These are phyloP conservation scores for Brachyptera risi DNA, from an alignment of 2,888 invertebrate genomes.

Conservation along the genomic window DNA sequence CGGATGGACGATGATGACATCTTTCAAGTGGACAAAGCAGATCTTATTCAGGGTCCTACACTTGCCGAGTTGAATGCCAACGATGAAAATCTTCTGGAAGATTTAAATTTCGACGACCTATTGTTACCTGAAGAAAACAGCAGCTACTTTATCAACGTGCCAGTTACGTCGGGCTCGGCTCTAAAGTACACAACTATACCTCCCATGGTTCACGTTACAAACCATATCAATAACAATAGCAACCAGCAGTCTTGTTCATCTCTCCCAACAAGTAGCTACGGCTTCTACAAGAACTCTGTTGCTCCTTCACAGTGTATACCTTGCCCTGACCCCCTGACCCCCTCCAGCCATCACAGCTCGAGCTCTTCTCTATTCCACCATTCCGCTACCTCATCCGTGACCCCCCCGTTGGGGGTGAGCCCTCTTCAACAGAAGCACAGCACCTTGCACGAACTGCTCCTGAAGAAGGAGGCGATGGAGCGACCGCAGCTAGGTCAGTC, in stretches of 20 bases:
- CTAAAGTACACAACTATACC: conserved; percentile 33
- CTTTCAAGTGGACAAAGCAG: conserved; percentile 71
- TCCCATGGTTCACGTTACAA: conserved; percentile 31
- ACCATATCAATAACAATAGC: conserved; percentile 33
- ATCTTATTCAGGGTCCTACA: conserved; percentile 77
- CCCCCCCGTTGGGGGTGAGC: conserved; percentile 40
- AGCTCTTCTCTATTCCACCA: conserved; percentile 50
- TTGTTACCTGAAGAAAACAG: conserved; percentile 64
- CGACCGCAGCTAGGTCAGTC: conserved; percentile 58
- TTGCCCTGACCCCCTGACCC: conserved; percentile 54
- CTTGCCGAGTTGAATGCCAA: conserved; percentile 82
- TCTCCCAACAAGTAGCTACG: conserved; percentile 40
- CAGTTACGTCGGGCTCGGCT: conserved; percentile 35
- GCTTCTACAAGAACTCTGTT: conserved; percentile 42
- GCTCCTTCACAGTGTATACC: conserved; percentile 52
- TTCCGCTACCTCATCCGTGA: conserved; percentile 39
- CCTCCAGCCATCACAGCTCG: conserved; percentile 62
- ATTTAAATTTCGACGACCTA: conserved; percentile 82
- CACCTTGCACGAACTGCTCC: conserved; percentile 62
- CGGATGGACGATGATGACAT: conserved; percentile 87
- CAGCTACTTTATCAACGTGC: conserved; percentile 50
- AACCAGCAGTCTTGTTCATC: conserved; percentile 38
- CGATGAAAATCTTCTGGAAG: conserved; percentile 75
- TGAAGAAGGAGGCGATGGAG: conserved; percentile 59
- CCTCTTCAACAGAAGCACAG: conserved; percentile 44